Evolutionary conservation across 64 coral and sea anemone species (phyloP), one percentile per base, ranked within the genome.

Genomic region (Acropora yongei): DNA sequence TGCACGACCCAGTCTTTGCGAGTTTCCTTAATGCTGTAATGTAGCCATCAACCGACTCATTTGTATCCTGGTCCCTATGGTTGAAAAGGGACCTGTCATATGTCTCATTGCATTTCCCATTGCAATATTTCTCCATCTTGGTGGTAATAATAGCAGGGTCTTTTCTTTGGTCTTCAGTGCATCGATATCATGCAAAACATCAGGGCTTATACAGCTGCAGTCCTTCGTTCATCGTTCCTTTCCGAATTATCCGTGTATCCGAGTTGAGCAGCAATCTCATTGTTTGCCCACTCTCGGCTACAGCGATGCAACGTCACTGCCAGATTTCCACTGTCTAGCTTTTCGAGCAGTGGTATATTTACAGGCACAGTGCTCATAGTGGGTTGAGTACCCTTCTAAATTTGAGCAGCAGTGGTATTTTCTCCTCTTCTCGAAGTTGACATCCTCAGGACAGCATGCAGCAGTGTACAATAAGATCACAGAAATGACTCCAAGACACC

Each of bases 101-200:
- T 14, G 89, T 91, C 49, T 90, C 78, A 72, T 75, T 82, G 19
- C 65, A 71, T 17, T 90, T 40, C 30, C 73, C 41, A 65, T 65
- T 92, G 72, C 80, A 92, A 50, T 85, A 84, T 65, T 83, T 82
- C 19, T 92, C 71, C 11, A 92, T 76, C 44, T 77, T 84, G 5
- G 6, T 9, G 16, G 61, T 39, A 9, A 84, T 81, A 7, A 57
- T 74, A 9, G 66, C 80, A 17, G 75, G 72, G 49, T 92, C 89
- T 42, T 91, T 68, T 78, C 80, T 82, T 77, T 86, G 76, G 47
- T 72, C 49, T 41, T 48, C 69, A 95, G 63, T 11, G 83, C 94
- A 72, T 94, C 93, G 41, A 81, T 68, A 30, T 90, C 78, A 87
- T 82, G 88, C 61, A 91, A 78, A 47, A 44, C 93, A 80, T 91